phyloP scores from a whole-genome alignment of 2,113 vertebrate species.

The Aleadryas rufinucha region DNA sequence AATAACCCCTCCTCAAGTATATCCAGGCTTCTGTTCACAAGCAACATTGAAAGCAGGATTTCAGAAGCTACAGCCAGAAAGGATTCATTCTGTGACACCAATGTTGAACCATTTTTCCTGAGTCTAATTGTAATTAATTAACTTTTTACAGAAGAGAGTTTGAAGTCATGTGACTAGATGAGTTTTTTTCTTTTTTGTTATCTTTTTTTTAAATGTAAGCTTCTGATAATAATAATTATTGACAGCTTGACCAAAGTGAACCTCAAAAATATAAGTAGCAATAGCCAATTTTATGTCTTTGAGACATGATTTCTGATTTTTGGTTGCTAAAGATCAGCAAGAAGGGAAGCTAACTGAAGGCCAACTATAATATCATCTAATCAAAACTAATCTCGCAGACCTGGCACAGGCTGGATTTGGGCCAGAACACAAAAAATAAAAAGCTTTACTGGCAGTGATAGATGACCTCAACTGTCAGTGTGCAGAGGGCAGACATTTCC shows the following conservation, averaged over 20 bases:
- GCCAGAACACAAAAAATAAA: conserved; percentile 4
- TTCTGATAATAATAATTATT: background rate
- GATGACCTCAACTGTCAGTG: conserved; percentile 21
- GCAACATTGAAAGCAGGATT: background rate
- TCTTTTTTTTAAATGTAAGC: background rate
- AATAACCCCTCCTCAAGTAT: background rate
- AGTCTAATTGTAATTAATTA: background rate
- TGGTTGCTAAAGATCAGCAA: background rate
- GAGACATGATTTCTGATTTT: background rate
- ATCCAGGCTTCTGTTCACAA: background rate
- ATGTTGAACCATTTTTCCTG: background rate
- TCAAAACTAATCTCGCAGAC: conserved; percentile 18
- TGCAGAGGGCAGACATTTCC: background rate
- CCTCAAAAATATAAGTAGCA: background rate
- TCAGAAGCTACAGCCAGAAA: background rate
- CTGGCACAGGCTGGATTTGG: conserved; percentile 15
- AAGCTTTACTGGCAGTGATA: conserved; percentile 43
- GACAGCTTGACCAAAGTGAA: background rate
- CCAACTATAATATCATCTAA: conserved; percentile 8
- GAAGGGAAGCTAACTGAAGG: background rate
- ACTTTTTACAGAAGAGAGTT: background rate
- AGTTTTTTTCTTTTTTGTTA: background rate
- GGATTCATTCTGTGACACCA: background rate
- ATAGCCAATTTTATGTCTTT: background rate
- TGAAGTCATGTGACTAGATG: background rate